Conservation (phyloP, 2,113 vertebrate genomes). For the Cheilinus undulatus region DNA sequence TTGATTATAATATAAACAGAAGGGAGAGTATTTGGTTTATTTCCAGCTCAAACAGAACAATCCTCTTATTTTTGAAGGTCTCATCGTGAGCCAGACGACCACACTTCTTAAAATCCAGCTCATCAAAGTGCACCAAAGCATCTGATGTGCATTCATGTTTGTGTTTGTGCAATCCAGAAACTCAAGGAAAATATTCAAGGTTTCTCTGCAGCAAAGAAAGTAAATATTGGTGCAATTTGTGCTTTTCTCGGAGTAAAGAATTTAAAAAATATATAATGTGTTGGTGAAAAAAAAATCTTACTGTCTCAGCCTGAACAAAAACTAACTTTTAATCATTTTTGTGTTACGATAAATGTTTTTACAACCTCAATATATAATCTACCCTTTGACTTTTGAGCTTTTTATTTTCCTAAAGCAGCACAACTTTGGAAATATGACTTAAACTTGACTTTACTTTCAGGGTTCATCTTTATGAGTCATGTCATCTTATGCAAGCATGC, state of each 20-base stretch:
- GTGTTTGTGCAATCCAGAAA: not conserved
- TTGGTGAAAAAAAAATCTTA: too few species aligned
- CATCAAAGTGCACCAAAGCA: slow-evolving; percentile 19
- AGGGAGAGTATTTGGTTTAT: slow-evolving; percentile 54
- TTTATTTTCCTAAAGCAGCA: too few species aligned
- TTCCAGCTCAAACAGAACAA: slow-evolving; percentile 69
- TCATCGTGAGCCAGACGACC: slow-evolving; percentile 50
- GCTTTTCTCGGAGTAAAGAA: not conserved
- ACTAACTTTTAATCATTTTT: too few species aligned
- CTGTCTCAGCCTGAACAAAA: too few species aligned
- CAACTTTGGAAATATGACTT: too few species aligned
- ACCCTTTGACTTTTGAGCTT: too few species aligned
- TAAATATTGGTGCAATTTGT: not conserved
- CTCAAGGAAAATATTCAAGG: slow-evolving; percentile 18
- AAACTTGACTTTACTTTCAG: not conserved
- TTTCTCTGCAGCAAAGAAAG: not conserved
- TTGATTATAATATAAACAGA: slow-evolving; percentile 74
- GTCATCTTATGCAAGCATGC: not conserved
- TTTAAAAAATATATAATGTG: too few species aligned
- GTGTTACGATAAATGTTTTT: too few species aligned
- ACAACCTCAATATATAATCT: too few species aligned
- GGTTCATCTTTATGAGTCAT: not conserved
- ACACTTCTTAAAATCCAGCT: slow-evolving; percentile 17
- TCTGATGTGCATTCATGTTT: not conserved
- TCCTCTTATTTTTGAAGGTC: slow-evolving; percentile 53